phyloP scores from a whole-genome alignment of 2,888 invertebrate genomes.

The Limnephilus auricula region DNA sequence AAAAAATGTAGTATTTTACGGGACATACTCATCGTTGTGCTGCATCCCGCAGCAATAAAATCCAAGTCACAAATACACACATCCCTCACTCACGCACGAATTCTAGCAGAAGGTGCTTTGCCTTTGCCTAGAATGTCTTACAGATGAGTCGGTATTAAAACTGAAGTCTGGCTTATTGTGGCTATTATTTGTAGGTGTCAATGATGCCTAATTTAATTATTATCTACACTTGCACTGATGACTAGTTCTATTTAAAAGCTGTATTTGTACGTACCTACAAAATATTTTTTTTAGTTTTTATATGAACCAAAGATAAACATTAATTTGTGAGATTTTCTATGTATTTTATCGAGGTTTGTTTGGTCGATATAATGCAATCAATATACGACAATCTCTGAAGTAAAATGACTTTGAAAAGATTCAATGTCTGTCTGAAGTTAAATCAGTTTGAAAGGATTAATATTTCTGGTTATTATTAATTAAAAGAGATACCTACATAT shows the following conservation, averaged over 20 bases:
- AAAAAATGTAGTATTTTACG: background rate
- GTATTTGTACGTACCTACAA: background rate
- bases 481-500: too few species aligned
- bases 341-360: background rate
- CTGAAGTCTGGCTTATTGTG: background rate
- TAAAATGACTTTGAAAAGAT: too few species aligned
- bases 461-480: background rate
- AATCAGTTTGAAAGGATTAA: too few species aligned
- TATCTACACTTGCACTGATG: background rate
- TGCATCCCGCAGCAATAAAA: background rate
- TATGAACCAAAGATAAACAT: too few species aligned
- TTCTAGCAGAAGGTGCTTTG: background rate
- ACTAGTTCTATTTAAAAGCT: background rate
- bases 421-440: too few species aligned
- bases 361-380: background rate
- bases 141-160: background rate
- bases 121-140: background rate
- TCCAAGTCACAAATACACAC: conserved; percentile 1
- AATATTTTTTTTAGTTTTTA: too few species aligned
- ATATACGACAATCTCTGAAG: background rate
- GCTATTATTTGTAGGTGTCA: background rate
- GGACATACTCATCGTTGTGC: background rate
- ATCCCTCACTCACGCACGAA: conserved; percentile 2
- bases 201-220: background rate
- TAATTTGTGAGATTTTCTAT: too few species aligned